Percentiles rank a stretch among this genome's conserved stretches.
phyloP scores from a whole-genome alignment of 2,888 invertebrate species.

The Troilus luridus region DNA sequence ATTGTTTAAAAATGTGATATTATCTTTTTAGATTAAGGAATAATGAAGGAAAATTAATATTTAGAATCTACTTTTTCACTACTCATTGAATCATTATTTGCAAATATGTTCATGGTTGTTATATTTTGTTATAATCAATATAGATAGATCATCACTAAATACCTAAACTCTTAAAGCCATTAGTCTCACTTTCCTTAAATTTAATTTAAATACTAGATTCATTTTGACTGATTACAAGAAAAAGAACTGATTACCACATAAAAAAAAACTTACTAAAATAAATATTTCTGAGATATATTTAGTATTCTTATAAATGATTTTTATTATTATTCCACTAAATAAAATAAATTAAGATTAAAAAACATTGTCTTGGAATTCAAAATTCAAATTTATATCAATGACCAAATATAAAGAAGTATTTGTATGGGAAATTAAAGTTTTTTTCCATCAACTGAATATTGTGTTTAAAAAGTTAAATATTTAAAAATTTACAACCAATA shows the following conservation, averaged over 20 bases:
- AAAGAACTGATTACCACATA: conserved; percentile 18
- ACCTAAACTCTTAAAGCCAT: conserved; percentile 53
- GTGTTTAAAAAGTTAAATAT: not conserved
- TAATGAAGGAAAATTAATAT: not conserved
- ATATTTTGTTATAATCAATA: conserved; percentile 47
- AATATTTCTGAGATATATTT: conserved; percentile 19
- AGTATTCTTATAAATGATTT: conserved; percentile 22
- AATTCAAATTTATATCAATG: not conserved
- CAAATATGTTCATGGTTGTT: conserved; percentile 6
- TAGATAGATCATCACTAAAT: conserved; percentile 49
- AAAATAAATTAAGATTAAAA: not conserved
- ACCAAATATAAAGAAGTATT: not conserved
- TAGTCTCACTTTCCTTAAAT: conserved; percentile 55
- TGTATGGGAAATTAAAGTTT: not conserved
- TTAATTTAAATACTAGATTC: conserved; percentile 43
- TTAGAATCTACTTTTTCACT: not conserved
- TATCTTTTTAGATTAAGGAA: not conserved
- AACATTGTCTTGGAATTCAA: not conserved
- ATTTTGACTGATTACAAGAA: conserved; percentile 43
- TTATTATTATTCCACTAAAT: not conserved
- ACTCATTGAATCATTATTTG: not conserved
- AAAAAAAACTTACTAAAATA: conserved; percentile 48
- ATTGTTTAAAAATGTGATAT: not conserved
- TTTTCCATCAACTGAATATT: not conserved
- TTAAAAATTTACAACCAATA: conserved; percentile 28